phyloP scores from a whole-genome alignment of 2,113 vertebrate genomes.

The Microtus oregoni region DNA sequence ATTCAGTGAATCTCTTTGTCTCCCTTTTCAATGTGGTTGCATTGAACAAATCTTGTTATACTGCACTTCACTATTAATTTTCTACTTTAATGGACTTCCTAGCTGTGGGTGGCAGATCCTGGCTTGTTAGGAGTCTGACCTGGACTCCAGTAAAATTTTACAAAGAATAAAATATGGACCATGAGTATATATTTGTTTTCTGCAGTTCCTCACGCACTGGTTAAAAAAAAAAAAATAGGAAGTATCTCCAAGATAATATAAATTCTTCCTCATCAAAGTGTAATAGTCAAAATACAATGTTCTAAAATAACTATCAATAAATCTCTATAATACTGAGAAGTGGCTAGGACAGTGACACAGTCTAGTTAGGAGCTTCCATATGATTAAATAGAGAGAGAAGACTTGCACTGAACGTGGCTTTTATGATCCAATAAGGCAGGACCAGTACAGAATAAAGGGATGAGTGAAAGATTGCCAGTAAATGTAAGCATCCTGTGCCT shows the following conservation, averaged over 20 bases:
- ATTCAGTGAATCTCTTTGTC: neutral
- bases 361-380: neutral
- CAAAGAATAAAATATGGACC: neutral
- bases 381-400: neutral
- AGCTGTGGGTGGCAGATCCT: neutral
- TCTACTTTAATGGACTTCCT: too few species aligned
- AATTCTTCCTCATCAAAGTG: neutral
- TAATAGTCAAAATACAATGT: neutral
- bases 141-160: neutral
- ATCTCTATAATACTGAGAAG: neutral
- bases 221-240: slow-evolving; percentile 20
- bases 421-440: too few species aligned
- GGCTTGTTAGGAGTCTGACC: neutral
- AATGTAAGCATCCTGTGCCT: neutral
- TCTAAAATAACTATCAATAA: neutral
- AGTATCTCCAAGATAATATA: neutral
- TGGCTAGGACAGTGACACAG: neutral
- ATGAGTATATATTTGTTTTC: slow-evolving; percentile 17
- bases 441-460: neutral
- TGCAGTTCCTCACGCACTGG: neutral
- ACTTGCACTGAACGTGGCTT: neutral
- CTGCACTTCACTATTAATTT: neutral
- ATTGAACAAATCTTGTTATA: neutral
- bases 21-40: too few species aligned
- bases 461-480: neutral